Conservation (phyloP, 2,797 vertebrate species). For the Melanotaenia nigrans region DNA sequence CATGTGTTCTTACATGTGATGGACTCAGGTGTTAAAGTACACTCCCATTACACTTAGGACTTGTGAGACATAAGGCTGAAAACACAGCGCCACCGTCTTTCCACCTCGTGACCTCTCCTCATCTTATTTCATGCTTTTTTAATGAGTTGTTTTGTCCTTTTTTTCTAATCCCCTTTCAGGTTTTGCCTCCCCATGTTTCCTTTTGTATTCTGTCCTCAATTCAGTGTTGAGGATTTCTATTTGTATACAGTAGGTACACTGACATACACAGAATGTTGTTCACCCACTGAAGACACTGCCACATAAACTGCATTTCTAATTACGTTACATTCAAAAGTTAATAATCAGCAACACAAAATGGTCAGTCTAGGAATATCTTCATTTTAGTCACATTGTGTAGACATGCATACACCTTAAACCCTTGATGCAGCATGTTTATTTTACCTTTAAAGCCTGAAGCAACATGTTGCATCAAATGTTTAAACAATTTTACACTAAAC, state of each 20-base stretch:
- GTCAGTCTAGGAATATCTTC: no score
- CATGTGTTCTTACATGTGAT: conserved; percentile 28
- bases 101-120: conserved; percentile 43
- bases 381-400: no score
- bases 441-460: not conserved
- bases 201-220: not conserved
- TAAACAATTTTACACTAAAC: no score
- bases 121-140: conserved; percentile 42
- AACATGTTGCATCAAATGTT: no score
- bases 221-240: not conserved
- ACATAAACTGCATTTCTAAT: no score
- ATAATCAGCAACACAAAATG: no score
- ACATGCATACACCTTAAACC: no score
- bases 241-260: no score
- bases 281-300: not conserved
- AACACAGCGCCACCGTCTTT: conserved; percentile 64
- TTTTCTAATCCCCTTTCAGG: conserved; percentile 17
- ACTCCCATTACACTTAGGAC: conserved; percentile 80
- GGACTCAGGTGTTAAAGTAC: conserved; percentile 91
- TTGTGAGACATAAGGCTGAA: conserved; percentile 79
- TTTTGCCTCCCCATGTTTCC: conserved; percentile 42
- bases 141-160: conserved; percentile 29
- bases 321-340: no score
- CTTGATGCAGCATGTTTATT: not conserved
- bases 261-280: not conserved